Evolutionary conservation across 2,797 vertebrate genomes (phyloP).

Genomic region (Pseudomugil gertrudae): DNA sequence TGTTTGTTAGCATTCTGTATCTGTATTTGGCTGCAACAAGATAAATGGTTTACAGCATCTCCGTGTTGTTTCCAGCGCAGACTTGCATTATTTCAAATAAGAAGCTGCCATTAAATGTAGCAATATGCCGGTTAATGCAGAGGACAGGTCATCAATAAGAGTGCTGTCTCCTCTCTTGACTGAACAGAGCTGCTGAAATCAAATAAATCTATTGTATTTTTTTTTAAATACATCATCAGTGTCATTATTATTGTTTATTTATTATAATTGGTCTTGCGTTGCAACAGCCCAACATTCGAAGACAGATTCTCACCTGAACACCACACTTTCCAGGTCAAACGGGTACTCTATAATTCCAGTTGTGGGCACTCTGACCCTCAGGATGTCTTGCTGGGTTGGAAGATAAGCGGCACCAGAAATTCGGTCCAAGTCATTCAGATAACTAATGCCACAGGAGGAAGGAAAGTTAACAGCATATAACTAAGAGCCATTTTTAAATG

Average conservation of each 20-base stretch:
- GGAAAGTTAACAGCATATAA: conserved; percentile 8
- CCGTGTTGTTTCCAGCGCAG: not conserved
- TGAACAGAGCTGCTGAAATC: not conserved
- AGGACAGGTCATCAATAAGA: not conserved
- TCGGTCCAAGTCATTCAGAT: conserved; percentile 84
- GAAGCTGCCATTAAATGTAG: not conserved
- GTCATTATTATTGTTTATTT: not conserved
- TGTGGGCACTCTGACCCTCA: conserved; percentile 86
- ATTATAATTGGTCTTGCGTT: no score
- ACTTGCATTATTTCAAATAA: not conserved
- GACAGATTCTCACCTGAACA: conserved; percentile 88
- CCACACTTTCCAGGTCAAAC: conserved; percentile 87
- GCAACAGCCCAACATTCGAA: no score
- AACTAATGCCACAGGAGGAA: conserved; percentile 70
- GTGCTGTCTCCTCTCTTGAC: not conserved
- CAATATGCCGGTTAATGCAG: not conserved
- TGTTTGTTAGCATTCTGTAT: not conserved
- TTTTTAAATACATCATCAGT: no score
- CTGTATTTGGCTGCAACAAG: not conserved
- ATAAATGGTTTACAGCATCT: not conserved
- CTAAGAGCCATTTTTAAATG: not conserved
- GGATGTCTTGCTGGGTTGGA: conserved; percentile 87
- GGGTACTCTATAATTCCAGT: conserved; percentile 89
- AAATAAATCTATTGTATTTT: no score
- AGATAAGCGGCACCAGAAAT: conserved; percentile 80